phyloP scores from a whole-genome alignment of 2,797 vertebrate species.

The Brachyrhaphis roseni region DNA sequence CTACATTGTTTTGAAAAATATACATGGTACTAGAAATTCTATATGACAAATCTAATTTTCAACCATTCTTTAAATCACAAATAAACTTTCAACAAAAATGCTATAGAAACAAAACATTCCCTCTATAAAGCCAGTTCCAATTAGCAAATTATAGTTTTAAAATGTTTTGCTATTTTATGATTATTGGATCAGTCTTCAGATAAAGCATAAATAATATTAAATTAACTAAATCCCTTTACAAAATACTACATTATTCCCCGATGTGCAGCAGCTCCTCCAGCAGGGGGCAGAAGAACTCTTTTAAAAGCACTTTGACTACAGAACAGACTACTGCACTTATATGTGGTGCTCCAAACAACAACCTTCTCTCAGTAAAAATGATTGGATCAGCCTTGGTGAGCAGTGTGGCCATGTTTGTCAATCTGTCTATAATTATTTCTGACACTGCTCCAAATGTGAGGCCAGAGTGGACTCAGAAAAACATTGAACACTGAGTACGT shows the following conservation, averaged over 20 bases:
- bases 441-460: neutral
- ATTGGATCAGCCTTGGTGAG: conserved; percentile 29
- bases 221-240: neutral
- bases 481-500: neutral
- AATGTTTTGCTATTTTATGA: neutral
- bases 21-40: neutral
- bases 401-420: conserved; percentile 10
- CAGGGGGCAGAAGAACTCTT: conserved; percentile 70
- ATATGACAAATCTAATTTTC: neutral
- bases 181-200: neutral
- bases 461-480: neutral
- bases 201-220: neutral
- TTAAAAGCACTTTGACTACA: neutral
- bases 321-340: neutral
- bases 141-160: neutral
- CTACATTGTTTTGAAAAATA: neutral
- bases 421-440: conserved; percentile 10
- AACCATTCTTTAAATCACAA: neutral
- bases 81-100: neutral
- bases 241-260: neutral
- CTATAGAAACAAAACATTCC: neutral
- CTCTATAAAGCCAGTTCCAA: neutral
- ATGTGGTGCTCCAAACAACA: conserved; percentile 2
- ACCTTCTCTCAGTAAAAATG: conserved; percentile 6
- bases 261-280: conserved; percentile 41